A percentile compares a stretch with the other conserved stretches of the same genome.
Conservation (phyloP, 2,888 invertebrate genomes). For the Melieria omissa region DNA sequence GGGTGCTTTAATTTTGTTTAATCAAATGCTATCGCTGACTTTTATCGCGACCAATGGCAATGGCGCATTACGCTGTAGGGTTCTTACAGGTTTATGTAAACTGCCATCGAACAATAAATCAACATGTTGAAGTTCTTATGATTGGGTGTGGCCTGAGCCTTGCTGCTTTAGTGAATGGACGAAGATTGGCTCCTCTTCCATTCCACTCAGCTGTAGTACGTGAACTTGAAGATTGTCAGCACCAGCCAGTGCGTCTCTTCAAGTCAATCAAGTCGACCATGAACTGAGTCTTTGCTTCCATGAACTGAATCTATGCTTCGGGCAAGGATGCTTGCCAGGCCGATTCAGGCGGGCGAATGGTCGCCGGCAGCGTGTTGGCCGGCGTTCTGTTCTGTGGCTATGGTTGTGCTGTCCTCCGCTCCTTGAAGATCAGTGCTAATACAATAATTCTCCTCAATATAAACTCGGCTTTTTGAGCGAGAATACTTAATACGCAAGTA, state of each 20-base stretch:
- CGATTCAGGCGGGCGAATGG: conserved; percentile 54
- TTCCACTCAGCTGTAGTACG: conserved; percentile 55
- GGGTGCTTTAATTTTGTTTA: too few species aligned
- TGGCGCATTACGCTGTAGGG: too few species aligned
- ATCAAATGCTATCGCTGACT: too few species aligned
- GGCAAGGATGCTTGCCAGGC: conserved; percentile 51
- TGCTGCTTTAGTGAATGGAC: conserved; percentile 9
- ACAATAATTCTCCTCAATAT: too few species aligned
- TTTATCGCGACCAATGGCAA: too few species aligned
- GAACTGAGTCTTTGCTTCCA: conserved; percentile 50
- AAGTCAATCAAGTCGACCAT: conserved; percentile 45
- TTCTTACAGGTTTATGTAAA: conserved; percentile 5
- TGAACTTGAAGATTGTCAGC: conserved; percentile 65
- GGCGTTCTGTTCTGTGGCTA: conserved; percentile 55
- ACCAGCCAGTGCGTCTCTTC: conserved; percentile 62
- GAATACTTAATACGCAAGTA: too few species aligned
- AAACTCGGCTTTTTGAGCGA: too few species aligned
- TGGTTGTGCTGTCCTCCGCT: conserved; percentile 48
- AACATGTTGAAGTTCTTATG: conserved; percentile 40
- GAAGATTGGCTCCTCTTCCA: neutral
- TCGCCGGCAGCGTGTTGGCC: conserved; percentile 37
- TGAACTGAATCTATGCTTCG: conserved; percentile 49
- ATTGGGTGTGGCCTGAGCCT: conserved; percentile 29
- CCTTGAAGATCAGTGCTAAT: neutral
- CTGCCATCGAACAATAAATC: conserved; percentile 10